Percentiles rank a stretch among this genome's conserved stretches.
These are phyloP conservation scores for Opisthocomus hoazin DNA, from an alignment of 2,113 vertebrate species.

Conservation along the genomic window DNA sequence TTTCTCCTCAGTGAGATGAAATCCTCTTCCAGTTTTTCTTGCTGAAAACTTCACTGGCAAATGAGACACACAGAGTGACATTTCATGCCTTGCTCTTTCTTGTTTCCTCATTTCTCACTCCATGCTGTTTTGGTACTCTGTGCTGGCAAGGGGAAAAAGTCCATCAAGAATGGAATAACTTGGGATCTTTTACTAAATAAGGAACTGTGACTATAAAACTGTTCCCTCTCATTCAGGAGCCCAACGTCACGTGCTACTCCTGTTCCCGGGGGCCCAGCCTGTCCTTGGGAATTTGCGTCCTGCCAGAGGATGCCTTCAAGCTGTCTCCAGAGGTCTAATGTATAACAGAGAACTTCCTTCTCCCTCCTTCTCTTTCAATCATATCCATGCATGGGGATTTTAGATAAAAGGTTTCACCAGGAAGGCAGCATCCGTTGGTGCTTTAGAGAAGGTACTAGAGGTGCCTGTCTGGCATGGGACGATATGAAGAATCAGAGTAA, in stretches of 20 bases:
- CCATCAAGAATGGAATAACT: neutral
- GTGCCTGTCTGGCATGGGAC: neutral
- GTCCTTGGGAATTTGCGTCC: conserved; percentile 25
- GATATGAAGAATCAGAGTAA: neutral
- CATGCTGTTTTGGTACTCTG: neutral
- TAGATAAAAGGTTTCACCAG: neutral
- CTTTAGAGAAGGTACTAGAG: neutral
- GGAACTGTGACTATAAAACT: neutral
- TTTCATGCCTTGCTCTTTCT: neutral
- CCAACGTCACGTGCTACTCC: neutral
- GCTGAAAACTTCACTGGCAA: neutral
- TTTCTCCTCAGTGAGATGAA: neutral
- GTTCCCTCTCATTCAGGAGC: neutral
- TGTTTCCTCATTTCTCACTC: neutral
- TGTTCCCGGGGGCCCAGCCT: neutral
- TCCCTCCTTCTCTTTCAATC: neutral
- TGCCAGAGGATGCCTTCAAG: neutral
- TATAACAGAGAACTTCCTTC: neutral
- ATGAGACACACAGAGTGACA: neutral
- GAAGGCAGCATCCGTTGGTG: neutral
- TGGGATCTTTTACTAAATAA: neutral
- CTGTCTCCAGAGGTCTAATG: neutral
- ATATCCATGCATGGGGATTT: neutral
- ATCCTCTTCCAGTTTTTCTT: neutral
- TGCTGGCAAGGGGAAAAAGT: neutral